These are phyloP conservation scores for Patella vulgata DNA, from an alignment of 1,140 invertebrate species.

Conservation along the genomic window DNA sequence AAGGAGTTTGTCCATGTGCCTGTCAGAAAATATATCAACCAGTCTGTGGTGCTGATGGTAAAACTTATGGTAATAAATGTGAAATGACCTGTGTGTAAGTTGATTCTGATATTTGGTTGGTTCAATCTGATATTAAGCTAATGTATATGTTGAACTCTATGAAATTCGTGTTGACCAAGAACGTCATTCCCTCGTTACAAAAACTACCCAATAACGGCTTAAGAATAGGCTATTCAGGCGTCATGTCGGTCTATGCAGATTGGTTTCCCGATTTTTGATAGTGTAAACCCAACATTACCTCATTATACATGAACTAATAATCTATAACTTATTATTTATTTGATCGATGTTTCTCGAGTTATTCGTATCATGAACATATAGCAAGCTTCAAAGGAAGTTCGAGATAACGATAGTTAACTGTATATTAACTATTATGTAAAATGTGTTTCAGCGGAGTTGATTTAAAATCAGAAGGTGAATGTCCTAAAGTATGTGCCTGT, in stretches of 20 bases:
- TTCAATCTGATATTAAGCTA: not conserved
- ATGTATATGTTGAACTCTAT: conserved; percentile 43
- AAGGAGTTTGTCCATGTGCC: not conserved
- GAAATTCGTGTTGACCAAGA: conserved; percentile 14
- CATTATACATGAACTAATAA: too few relatives aligned
- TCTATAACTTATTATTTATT: too few relatives aligned
- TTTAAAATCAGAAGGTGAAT: conserved; percentile 1
- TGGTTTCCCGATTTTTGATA: conserved; percentile 79
- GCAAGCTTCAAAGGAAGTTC: not conserved
- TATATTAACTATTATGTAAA: too few relatives aligned
- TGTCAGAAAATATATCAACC: conserved; percentile 6
- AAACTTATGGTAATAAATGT: conserved; percentile 15
- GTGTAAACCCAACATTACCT: conserved; percentile 72
- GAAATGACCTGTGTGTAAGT: conserved; percentile 15
- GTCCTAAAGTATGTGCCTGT: conserved; percentile 2
- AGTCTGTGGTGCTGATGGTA: conserved; percentile 16
- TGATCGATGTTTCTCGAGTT: too few relatives aligned
- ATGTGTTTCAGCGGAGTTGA: not conserved
- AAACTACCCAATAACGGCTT: not conserved
- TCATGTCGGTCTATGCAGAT: conserved; percentile 27
- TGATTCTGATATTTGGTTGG: not conserved
- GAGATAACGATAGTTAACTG: too few relatives aligned
- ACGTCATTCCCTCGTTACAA: not conserved
- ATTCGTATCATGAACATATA: conserved; percentile 19
- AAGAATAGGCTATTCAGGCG: conserved; percentile 17